Evolutionary conservation across 2,113 vertebrate genomes (phyloP), one percentile per base, ranked within the genome.

Genomic region (Sceloporus undulatus): DNA sequence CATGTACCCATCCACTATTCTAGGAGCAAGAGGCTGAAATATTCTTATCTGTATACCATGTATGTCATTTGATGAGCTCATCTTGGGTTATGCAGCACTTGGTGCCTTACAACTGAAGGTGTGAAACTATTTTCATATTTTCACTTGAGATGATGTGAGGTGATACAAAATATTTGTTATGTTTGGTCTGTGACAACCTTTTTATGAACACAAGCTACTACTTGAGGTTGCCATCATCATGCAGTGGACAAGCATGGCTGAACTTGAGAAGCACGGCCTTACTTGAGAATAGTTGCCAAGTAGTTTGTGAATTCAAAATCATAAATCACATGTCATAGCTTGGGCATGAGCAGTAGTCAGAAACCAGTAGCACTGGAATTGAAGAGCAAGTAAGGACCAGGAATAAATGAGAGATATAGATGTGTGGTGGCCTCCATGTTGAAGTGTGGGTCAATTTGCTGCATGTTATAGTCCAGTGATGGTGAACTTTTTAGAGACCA

Each of bases 1-100:
- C 0, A 8, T 87, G 48, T 59, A 87, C 87, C 84, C 80, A 71
- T 62, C 48, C 65, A 68, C 59, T 18, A 84, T 91, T 91, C 62
- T 38, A 34, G 1, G 9, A 80, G 40, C 10, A 52, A n/a, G n/a
- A 62, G 80, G 11, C 42, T 83, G 27, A 27, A 86, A 65, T 19
- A 19, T 27, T 78, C 59, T 79, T 48, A 16, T 83, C 34, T 7
- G 11, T 40, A 40, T 38, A 68, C n/a, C 54, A 38, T 38, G n/a
- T 29, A 11, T 27, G 38, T 7, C 21, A n/a, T n/a, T 71, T 54
- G 0, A 27, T 34, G 71, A 23, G 62, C 23, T 76, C 34, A 40
- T 25, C 14, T 70, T 23, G 27, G 40, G 54, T 87, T 40, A 23
- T 40, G 16, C 66, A 80, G 27, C 68, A 59, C 65, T 77, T 62